A percentile compares a stretch with the other conserved stretches of the same genome.
Conservation (phyloP, 92 coral and sea anemone genomes). For the Diadumene lineata region DNA sequence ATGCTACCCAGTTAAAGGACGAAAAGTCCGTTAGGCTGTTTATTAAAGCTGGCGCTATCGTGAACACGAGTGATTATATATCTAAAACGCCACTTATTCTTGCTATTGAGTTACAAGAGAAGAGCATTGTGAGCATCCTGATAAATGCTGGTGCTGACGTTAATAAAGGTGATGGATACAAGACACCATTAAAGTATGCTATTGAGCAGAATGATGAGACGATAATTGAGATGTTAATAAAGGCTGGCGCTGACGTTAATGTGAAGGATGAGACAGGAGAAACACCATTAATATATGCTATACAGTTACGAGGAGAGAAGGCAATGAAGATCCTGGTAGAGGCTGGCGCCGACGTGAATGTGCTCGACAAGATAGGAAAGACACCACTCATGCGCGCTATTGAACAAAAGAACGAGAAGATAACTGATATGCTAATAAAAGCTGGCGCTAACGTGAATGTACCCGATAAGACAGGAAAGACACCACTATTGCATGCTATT, state of each 20-base stretch:
- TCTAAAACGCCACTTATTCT: not conserved
- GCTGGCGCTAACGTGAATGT: not conserved
- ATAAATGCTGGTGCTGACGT: not conserved
- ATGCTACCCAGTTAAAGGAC: not conserved
- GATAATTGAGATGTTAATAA: not conserved
- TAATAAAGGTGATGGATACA: not conserved
- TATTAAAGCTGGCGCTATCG: not conserved
- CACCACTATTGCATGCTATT: not conserved
- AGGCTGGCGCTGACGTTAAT: not conserved
- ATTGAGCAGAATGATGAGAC: not conserved
- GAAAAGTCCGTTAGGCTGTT: not conserved
- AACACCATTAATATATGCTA: not conserved
- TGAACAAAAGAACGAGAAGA: not conserved
- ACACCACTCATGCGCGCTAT: not conserved
- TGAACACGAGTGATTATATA: not conserved
- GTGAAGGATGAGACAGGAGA: not conserved
- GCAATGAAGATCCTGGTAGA: conserved; percentile 5
- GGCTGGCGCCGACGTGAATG: not conserved
- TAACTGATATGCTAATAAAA: not conserved
- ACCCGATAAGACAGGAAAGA: not conserved
- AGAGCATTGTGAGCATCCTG: not conserved
- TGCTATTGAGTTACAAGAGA: not conserved
- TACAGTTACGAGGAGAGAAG: not conserved
- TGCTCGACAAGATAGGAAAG: not conserved
- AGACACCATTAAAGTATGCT: not conserved